Evolutionary conservation across 2,797 vertebrate genomes (phyloP), one percentile per base, ranked within the genome.

Genomic region (Chelon labrosus): DNA sequence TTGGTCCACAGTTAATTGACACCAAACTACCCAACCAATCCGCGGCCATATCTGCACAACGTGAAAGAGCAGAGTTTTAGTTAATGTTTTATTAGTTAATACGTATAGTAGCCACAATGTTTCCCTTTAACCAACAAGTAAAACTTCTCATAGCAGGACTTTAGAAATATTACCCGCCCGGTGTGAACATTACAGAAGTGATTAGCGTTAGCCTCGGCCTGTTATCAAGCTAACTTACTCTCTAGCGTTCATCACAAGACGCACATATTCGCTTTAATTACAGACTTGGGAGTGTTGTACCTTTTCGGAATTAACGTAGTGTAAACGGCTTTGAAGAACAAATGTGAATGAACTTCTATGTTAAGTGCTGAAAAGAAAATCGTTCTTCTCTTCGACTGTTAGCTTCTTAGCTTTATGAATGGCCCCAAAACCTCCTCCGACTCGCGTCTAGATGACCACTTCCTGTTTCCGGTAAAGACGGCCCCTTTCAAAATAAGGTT

Each of bases 21-120:
- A 99, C 98, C 54, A 99, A 95, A 87, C 96, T 98, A 50, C 97
- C 98, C 31, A 99, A 91, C 97, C 98, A 99, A 82, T 99, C 97
- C 0, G 96, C 90, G 74, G 98, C 97, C 98, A 99, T 98, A 69
- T 83, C 82, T 88, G 41, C 16, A 39, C 39, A 63, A 63, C 7
- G 62, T 47, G 1, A 7, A 47, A 44, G 0, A 57, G 50, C 6
- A 64, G 0, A 7, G 5, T 46, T 19, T 19, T 1, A 46, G 4
- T 35, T 5, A n/a, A 38, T 59, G 6, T 1, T 17, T 9, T 4
- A 37, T 1, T 2, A 0, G 31, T 2, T 50, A 1, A 56, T 0
- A 17, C 13, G 2, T 1, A 27, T 17, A 31, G 0, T 2, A 49
- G 1, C 10, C 5, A 8, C 0, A 3, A 10, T 19, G 1, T 16